phyloP scores from a whole-genome alignment of 2,113 vertebrate species.

The Chaetodon auriga region DNA sequence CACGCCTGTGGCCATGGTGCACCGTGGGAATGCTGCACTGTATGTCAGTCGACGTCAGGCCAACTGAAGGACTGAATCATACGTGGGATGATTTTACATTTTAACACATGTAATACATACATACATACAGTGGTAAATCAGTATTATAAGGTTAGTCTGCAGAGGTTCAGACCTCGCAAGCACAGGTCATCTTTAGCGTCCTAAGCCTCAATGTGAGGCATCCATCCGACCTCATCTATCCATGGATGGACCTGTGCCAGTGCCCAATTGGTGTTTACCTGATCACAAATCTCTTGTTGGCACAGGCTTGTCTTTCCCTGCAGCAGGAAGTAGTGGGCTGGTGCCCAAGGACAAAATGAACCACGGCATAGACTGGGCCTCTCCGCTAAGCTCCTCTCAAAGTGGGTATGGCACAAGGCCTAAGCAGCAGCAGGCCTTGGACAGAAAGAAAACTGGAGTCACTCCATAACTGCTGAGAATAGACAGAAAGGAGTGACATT shows the following conservation, averaged over 20 bases:
- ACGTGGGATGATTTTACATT: neutral
- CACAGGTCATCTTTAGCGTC: neutral
- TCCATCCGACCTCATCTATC: constrained; percentile 8
- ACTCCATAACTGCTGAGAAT: constrained; percentile 25
- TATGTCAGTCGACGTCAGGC: neutral
- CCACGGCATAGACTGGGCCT: neutral
- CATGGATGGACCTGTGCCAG: constrained; percentile 14
- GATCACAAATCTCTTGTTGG: constrained; percentile 60
- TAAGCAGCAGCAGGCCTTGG: constrained; percentile 28
- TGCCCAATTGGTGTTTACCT: constrained; percentile 38
- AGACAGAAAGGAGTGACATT: constrained; percentile 4
- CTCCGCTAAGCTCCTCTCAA: constrained; percentile 44
- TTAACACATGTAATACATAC: neutral
- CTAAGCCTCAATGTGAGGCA: neutral
- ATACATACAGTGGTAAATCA: neutral
- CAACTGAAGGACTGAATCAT: constrained; percentile 4
- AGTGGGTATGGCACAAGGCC: constrained; percentile 38
- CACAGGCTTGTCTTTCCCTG: constrained; percentile 20
- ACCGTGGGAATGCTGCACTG: neutral
- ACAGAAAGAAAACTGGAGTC: constrained; percentile 30
- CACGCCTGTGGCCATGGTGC: neutral
- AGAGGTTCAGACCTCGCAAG: neutral
- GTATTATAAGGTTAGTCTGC: neutral
- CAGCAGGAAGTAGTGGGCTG: constrained; percentile 32
- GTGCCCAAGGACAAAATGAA: constrained; percentile 57